Evolutionary conservation across 2,888 invertebrate species (phyloP), one percentile per base, ranked within the genome.

Genomic region (Cryptocephalus moraei): DNA sequence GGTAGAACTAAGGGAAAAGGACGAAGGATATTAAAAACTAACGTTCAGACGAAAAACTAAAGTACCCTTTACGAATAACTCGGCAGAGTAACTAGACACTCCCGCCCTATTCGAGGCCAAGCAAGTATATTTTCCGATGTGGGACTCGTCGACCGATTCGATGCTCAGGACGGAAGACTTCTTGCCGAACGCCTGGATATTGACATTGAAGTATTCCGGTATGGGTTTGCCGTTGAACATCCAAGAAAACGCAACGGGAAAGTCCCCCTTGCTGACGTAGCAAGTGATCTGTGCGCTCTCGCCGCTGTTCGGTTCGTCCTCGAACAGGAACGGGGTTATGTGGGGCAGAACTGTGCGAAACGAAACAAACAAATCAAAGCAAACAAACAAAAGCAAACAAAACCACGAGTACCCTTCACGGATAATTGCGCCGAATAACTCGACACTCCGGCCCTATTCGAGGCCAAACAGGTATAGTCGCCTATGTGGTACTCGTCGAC

Each of bases 201-300:
- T 60, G 14, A 66, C 57, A 32, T 57, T 73, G 50, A 72, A 70
- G 54, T 69, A 68, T 57, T 77, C 68, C 51, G 75, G 74, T 49
- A 80, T 72, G 39, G 74, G 71, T 64, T 74, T 71, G 52, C 74
- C 75, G 61, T 85, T 80, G 59, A 85, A 76, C 56, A 78, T 76
- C 89, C 90, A 91, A 44, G 75, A 75, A 52, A 90, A 81, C 52
- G 76, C 78, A 50, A 90, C 75, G 9, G 89, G 89, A 59, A 83
- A 74, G 73, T 90, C 88, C 51, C 90, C 86, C 64, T 46, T 48
- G 38, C 51, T 49, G 41, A 80, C 77, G 56, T 80, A 78, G 65
- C 84, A 84, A 46, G 76, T 77, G 64, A 80, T 76, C 67, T 81
- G 80, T 41, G 80, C 77, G 46, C 79, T 78, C 66, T 82, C 81